Evolutionary conservation across 2,888 invertebrate species (phyloP).

Genomic region (Pachycephus smyrnensis): DNA sequence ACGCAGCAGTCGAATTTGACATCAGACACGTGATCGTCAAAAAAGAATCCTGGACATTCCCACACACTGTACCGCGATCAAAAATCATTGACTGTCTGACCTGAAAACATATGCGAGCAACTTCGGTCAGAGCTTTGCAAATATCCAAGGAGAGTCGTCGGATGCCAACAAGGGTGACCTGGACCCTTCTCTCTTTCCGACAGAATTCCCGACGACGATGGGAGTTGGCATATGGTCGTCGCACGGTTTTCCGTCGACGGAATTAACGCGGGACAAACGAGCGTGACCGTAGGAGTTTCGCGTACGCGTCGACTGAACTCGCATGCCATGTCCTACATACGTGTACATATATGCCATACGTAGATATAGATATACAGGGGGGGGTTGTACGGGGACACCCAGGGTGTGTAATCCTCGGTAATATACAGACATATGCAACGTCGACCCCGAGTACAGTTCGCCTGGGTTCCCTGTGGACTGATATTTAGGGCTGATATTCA

Average conservation of each 20-base stretch:
- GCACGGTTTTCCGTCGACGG: constrained; percentile 23
- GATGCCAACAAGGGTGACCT: no score
- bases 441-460: constrained; percentile 9
- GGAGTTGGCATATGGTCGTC: constrained; percentile 22
- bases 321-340: constrained; percentile 17
- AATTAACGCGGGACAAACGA: constrained; percentile 64
- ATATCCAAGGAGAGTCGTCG: no score
- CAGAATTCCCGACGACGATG: constrained; percentile 13
- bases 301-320: constrained; percentile 21
- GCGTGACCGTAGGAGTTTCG: constrained; percentile 57
- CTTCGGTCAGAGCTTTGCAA: no score
- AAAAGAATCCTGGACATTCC: no score
- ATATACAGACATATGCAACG: constrained; percentile 62
- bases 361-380: constrained; percentile 21
- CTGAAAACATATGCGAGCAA: no score
- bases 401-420: constrained; percentile 52
- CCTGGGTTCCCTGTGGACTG: constrained; percentile 28
- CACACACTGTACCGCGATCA: no score
- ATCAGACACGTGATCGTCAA: no score
- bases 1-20: no score
- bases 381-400: constrained; percentile 30
- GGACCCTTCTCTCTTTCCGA: no score
- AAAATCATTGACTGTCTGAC: no score
- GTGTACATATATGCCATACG: constrained; percentile 5
- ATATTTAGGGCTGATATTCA: constrained; percentile 65